Evolutionary conservation across 2,888 invertebrate species (phyloP), one percentile per base, ranked within the genome.

Genomic region (Amphipyra berbera): DNA sequence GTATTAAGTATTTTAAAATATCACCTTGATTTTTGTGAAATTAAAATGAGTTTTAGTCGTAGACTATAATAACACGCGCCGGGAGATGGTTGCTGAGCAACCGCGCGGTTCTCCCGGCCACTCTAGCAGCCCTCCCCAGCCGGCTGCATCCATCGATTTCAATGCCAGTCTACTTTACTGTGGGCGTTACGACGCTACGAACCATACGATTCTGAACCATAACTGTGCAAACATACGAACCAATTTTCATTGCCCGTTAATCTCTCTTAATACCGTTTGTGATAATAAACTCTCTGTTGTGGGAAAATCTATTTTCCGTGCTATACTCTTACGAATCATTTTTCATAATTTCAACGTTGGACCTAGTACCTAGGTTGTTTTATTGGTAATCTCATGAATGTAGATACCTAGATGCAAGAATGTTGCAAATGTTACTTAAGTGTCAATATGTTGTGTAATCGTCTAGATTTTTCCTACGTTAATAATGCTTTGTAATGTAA

Each of bases 91-190:
- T 78, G 77, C 79, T 27, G 15, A 56, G 79, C 75, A 75, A 77
- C 78, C 45, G 48, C 72, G 58, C 74, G 27, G 54, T 61, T 57
- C 64, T 56, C 66, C 77, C 70, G 63, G 66, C 57, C 66, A 46
- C 52, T 70, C 65, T 76, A 69, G 68, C 73, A 63, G 61, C 70
- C 58, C 66, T 61, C 69, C 79, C 79, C 63, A 77, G 67, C 62
- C 69, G 79, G 67, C 75, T 76, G 69, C 70, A 70, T 59, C 47
- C 69, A 78, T 79, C 65, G 73, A 78, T 79, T 69, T 73, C 59
- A 67, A 42, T 60, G n/a, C 53, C 50, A 53, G 14, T 27, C 53
- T 40, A 61, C 52, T 42, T 61, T 42, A 52, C 47, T 55, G 9
- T 45, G 42, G 48, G 30, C 45, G 58, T 46, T 58, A 68, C 14